Evolutionary conservation across 2,113 vertebrate genomes (phyloP), one percentile per base, ranked within the genome.

Genomic region (Elephas maximus): DNA sequence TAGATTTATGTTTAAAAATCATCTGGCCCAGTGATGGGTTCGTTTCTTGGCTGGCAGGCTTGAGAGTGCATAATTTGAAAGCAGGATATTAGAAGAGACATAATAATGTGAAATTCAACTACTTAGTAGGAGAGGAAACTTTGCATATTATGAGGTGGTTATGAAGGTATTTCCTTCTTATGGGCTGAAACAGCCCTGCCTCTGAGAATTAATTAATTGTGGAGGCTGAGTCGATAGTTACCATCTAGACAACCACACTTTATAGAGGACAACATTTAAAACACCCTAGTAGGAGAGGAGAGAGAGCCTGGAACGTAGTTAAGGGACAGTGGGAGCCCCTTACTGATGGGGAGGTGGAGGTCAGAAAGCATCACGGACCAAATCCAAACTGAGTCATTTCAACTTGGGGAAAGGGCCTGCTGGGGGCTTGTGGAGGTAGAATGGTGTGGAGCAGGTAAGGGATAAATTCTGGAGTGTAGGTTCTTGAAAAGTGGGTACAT

Each of bases 131-230:
- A 77, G 88, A 74, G 37, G n/a, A 73, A 73, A 73, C 8, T 87
- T 91, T 88, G 73, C 92, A 63, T 79, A 63, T 53, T 30, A 71
- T 48, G 80, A 94, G 24, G 41, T 41, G 41, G 33, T 85, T 69
- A 45, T 18, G 26, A 65, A 88, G 94, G 41, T 44, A 84, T 94
- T 88, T 94, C 73, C 45, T 88, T 85, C 65, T 71, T 48, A 18
- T 20, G 44, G 41, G 11, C 30, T 79, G 71, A 37, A 67, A 37
- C 57, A 67, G 71, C 20, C 33, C 30, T 81, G 65, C 65, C 44
- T 81, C 60, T 94, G 67, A 95, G 67, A 69, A 78, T 65, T 76
- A 30, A 37, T 30, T 48, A 82, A 30, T 21, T 20, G 18, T 44
- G 60, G 28, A 53, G 21, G 63, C 11, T 81, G 81, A 81, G 10